Conservation (phyloP, 2,888 invertebrate genomes). For the Siphonodentalium dalli region DNA sequence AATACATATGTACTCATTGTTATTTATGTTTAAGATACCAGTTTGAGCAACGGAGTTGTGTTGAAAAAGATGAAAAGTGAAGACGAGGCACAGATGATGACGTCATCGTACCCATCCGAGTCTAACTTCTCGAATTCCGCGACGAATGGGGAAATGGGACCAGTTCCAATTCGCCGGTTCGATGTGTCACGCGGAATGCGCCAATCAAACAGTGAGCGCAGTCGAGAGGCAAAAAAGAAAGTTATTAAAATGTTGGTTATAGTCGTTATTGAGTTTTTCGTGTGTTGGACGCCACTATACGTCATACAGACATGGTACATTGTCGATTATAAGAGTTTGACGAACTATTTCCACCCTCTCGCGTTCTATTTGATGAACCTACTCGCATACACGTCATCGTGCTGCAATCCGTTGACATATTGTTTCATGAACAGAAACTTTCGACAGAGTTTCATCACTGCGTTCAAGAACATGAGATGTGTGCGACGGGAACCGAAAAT, state of each 20-base stretch:
- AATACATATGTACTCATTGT: too few species aligned
- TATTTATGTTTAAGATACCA: too few species aligned
- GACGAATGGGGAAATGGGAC: too few species aligned
- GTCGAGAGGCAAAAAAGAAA: slow-evolving; percentile 67
- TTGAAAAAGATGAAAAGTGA: too few species aligned
- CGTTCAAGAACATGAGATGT: slow-evolving; percentile 79
- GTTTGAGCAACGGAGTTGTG: too few species aligned
- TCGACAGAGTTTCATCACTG: slow-evolving; percentile 79
- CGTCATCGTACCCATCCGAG: too few species aligned
- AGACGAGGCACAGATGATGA: too few species aligned
- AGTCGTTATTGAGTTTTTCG: slow-evolving; percentile 88
- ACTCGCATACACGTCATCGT: slow-evolving; percentile 82
- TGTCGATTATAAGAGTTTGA: slow-evolving; percentile 75
- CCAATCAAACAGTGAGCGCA: slow-evolving; percentile 46
- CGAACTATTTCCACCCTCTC: slow-evolving; percentile 38
- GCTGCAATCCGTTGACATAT: slow-evolving; percentile 90
- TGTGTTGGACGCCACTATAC: slow-evolving; percentile 89
- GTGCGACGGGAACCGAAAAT: too few species aligned
- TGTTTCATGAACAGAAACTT: slow-evolving; percentile 92
- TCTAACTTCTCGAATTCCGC: too few species aligned
- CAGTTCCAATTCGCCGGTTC: slow-evolving; percentile 34
- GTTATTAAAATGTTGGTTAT: slow-evolving; percentile 82
- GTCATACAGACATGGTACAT: slow-evolving; percentile 80
- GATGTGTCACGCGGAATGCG: slow-evolving; percentile 38
- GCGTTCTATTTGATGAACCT: slow-evolving; percentile 76